These are phyloP conservation scores for human DNA, from an alignment of 2,113 vertebrate species.

Conservation along the genomic window DNA sequence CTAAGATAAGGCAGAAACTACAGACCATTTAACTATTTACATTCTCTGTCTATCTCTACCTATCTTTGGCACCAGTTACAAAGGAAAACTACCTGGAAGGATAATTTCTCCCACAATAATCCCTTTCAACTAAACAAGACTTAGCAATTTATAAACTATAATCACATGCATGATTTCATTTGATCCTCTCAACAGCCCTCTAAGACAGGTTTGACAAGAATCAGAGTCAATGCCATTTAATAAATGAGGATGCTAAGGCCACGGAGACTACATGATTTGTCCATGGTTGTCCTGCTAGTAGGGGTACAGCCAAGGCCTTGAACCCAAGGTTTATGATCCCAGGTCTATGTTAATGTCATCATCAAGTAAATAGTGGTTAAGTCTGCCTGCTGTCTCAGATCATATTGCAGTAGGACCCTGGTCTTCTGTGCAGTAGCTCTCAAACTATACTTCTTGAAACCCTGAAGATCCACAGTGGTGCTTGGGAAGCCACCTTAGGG, in stretches of 20 bases:
- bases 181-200: background rate
- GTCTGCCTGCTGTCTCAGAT: background rate
- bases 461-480: background rate
- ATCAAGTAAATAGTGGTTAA: background rate
- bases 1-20: slow-evolving; percentile 56
- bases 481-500: background rate
- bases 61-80: slow-evolving; percentile 57
- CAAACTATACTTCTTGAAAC: background rate
- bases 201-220: slow-evolving; percentile 24
- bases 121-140: slow-evolving; percentile 9
- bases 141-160: slow-evolving; percentile 1
- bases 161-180: slow-evolving; percentile 30
- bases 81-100: slow-evolving; percentile 44
- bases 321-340: background rate
- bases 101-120: slow-evolving; percentile 41
- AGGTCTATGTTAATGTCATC: background rate
- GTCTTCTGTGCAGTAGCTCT: background rate
- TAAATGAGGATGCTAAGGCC: background rate
- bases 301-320: background rate
- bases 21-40: slow-evolving; percentile 2
- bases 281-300: background rate
- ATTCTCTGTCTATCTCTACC: slow-evolving; percentile 15
- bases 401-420: background rate
- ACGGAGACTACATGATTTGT: background rate
- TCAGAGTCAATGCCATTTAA: background rate